Evolutionary conservation across 2,113 vertebrate genomes (phyloP).

Genomic region (Antigone vipio): DNA sequence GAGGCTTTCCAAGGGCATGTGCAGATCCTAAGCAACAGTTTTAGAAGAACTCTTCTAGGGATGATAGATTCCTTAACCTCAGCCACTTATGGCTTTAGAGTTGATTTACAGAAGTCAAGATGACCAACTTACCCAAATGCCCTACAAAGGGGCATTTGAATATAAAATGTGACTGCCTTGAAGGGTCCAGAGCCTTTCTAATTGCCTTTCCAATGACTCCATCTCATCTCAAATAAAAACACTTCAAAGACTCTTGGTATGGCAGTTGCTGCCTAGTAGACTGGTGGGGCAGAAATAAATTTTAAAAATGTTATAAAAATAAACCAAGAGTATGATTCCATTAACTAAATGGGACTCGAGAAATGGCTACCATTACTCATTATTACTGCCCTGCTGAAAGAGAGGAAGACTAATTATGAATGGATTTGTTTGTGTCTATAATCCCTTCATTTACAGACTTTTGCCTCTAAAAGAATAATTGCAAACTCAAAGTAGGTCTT

Average conservation of each 20-base stretch:
- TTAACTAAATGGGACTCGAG: conserved; percentile 44
- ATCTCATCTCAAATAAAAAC: not conserved
- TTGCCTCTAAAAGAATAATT: conserved; percentile 7
- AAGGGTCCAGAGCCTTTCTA: not conserved
- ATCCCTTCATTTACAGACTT: not conserved
- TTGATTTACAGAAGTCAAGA: not conserved
- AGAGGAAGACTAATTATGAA: not conserved
- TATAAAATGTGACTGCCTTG: not conserved
- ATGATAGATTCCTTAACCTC: not conserved
- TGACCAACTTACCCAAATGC: not conserved
- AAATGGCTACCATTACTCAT: conserved; percentile 25
- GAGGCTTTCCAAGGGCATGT: not conserved
- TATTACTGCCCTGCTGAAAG: not conserved
- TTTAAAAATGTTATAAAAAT: not conserved
- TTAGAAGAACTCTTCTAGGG: not conserved
- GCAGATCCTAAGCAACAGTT: not conserved
- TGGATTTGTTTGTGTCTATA: conserved; percentile 19
- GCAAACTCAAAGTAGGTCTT: not conserved
- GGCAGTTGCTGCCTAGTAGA: not conserved
- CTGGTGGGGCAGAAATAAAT: not conserved
- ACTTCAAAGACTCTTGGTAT: not conserved
- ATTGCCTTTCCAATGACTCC: not conserved
- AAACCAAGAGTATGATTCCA: conserved; percentile 14
- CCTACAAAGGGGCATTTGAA: not conserved
- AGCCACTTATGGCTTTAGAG: not conserved